These are phyloP conservation scores for Microtus agrestis DNA, from an alignment of 2,797 vertebrate species.

Conservation along the genomic window DNA sequence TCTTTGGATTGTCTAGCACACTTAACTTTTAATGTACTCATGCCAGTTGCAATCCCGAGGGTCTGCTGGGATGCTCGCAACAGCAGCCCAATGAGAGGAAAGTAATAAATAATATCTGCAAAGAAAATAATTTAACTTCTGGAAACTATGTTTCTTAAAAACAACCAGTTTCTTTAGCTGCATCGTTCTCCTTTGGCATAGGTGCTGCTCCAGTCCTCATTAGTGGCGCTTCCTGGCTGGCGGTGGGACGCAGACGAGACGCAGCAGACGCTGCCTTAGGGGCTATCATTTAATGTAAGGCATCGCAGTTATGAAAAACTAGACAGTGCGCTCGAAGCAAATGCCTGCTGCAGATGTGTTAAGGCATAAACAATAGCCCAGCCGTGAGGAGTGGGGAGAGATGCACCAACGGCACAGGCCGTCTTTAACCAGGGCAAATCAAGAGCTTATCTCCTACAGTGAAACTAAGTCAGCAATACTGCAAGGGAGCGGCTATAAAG, in stretches of 20 bases:
- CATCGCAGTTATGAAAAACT: constrained; percentile 36
- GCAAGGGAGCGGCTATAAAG: neutral
- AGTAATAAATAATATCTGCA: constrained; percentile 68
- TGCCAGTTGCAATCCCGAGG: constrained; percentile 3
- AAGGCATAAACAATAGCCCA: constrained; percentile 20
- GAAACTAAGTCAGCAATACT: neutral
- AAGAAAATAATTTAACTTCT: constrained; percentile 58
- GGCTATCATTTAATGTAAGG: constrained; percentile 63
- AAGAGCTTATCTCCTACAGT: neutral
- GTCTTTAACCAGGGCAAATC: neutral
- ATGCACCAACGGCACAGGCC: neutral
- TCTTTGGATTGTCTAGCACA: neutral
- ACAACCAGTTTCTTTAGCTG: neutral
- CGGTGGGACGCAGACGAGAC: neutral
- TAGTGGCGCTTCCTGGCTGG: neutral
- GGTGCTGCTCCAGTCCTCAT: neutral
- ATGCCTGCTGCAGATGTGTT: neutral
- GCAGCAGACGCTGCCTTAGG: fast-evolving
- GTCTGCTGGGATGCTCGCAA: constrained; percentile 43
- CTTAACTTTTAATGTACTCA: neutral
- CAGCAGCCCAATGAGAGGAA: constrained; percentile 67
- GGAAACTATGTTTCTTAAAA: constrained; percentile 51
- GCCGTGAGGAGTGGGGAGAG: neutral
- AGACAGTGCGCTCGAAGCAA: neutral
- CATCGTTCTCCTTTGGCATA: neutral